Base-by-base conservation (phyloP, 2,113 vertebrate genomes). In the Gracilinanus agilis region DNA sequence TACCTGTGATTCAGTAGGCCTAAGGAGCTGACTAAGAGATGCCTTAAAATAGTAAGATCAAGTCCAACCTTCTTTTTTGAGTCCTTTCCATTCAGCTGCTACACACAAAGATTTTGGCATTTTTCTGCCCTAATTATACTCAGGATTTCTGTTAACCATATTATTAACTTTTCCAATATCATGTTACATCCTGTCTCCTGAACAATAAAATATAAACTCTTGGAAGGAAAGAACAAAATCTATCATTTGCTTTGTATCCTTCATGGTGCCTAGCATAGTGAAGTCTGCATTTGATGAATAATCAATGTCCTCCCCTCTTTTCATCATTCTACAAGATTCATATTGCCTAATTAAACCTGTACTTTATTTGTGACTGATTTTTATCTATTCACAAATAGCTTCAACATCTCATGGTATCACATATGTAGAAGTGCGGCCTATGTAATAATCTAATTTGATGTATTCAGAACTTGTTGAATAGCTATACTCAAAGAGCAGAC, bases 91-190 rank as follows among this genome's bases (percentile, higher is more conserved):
- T 40, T 53, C 88, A 93, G 56, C 44, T 53, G 6, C 49, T 54
- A 24, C 29, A 3, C 44, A 49, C 54, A 58, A 29, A 9, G 67
- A 23, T 90, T 92, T 55, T 53, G 13, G 53, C 93, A 89, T 44
- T 83, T 90, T 3, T 83, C 44, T 83, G 53, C n/a, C 25, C n/a
- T 11, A 54, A 11, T 53, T 92, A 34, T 96, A 44, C 54, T 89
- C 1, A 92, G 94, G 53, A 24, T 58, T 58, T 49, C 23, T 61
- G 12, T 7, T 58, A 95, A 95, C 96, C 90, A 0, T 3, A 93
- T 90, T 29, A 89, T 55, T 97, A 95, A 97, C 90, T 96, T 94
- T 96, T 94, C 27, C 56, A 54, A 88, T 94, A 95, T 12, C 90
- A 92, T 89, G 19, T 93, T 95, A 92, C 93, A 93, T 92, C 93